Evolutionary conservation across 1,140 invertebrate species (phyloP).

Genomic region (Parasteatoda tepidariorum): DNA sequence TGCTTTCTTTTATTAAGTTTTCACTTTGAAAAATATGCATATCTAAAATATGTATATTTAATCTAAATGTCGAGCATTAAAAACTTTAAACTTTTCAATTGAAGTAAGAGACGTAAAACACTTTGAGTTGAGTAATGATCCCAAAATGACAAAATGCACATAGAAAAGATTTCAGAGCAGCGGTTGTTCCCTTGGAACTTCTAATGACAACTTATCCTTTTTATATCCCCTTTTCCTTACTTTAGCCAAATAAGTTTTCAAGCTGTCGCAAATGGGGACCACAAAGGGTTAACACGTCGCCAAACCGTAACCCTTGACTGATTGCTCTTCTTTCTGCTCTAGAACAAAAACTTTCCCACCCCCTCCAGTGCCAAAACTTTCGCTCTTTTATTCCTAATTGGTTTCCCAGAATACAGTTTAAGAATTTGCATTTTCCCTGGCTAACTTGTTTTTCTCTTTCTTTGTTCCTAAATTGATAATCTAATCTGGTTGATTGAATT

Average conservation of each 20-base stretch:
- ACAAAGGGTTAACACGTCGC: constrained; percentile 20
- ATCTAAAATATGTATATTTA: too few relatives aligned
- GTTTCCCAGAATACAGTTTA: constrained; percentile 5
- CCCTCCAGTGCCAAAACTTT: not conserved
- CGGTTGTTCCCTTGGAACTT: not conserved
- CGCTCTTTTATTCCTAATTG: not conserved
- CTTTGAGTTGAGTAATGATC: too few relatives aligned
- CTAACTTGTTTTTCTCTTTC: not conserved
- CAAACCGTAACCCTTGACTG: constrained; percentile 19
- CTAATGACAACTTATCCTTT: constrained; percentile 4
- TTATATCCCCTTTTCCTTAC: not conserved
- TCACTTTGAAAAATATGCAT: too few relatives aligned
- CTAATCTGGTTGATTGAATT: constrained; percentile 43
- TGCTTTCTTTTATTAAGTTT: too few relatives aligned
- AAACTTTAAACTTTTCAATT: too few relatives aligned
- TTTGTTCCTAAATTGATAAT: constrained; percentile 30
- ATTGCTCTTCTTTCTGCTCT: not conserved
- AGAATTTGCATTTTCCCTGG: constrained; percentile 24
- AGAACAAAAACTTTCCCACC: not conserved
- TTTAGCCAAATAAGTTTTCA: constrained; percentile 11
- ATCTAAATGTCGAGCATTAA: too few relatives aligned
- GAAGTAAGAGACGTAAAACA: too few relatives aligned
- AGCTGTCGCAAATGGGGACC: not conserved
- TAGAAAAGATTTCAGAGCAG: too few relatives aligned
- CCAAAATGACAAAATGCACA: too few relatives aligned